These are phyloP conservation scores for Montipora capitata DNA, from an alignment of 92 coral and sea anemone species.

Conservation along the genomic window DNA sequence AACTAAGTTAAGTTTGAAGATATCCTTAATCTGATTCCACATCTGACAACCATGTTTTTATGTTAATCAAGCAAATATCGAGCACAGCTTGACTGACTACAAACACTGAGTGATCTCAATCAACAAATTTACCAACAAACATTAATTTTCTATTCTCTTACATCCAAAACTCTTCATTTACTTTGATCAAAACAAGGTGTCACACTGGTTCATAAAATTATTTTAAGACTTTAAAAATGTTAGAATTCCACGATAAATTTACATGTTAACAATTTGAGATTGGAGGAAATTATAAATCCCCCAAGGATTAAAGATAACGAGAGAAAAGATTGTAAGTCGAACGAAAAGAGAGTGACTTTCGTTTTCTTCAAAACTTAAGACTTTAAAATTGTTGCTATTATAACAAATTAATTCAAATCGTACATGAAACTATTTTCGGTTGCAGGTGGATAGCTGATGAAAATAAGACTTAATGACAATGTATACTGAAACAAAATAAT, in stretches of 20 bases:
- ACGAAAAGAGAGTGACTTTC: background rate
- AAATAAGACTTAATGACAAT: background rate
- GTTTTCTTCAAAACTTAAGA: background rate
- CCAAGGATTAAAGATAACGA: background rate
- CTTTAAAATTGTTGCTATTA: slow-evolving; percentile 22
- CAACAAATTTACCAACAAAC: slow-evolving; percentile 15
- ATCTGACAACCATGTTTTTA: background rate
- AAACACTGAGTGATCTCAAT: slow-evolving; percentile 11
- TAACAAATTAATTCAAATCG: slow-evolving; percentile 39
- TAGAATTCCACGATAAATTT: background rate
- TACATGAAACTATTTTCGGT: slow-evolving; percentile 14
- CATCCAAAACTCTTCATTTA: slow-evolving; percentile 22
- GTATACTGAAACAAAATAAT: background rate
- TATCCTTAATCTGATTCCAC: slow-evolving; percentile 10
- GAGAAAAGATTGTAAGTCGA: background rate
- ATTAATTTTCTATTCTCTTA: slow-evolving; percentile 2
- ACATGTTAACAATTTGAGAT: background rate
- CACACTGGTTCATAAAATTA: slow-evolving; percentile 28
- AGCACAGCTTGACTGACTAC: background rate
- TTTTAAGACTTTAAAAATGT: background rate
- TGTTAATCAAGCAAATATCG: background rate
- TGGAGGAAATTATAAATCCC: background rate
- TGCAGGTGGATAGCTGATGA: slow-evolving; percentile 12
- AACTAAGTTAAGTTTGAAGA: background rate
- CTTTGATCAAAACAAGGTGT: slow-evolving; percentile 32